phyloP scores from a whole-genome alignment of 2,888 invertebrate species.

The Callyntrura guangdongensis region DNA sequence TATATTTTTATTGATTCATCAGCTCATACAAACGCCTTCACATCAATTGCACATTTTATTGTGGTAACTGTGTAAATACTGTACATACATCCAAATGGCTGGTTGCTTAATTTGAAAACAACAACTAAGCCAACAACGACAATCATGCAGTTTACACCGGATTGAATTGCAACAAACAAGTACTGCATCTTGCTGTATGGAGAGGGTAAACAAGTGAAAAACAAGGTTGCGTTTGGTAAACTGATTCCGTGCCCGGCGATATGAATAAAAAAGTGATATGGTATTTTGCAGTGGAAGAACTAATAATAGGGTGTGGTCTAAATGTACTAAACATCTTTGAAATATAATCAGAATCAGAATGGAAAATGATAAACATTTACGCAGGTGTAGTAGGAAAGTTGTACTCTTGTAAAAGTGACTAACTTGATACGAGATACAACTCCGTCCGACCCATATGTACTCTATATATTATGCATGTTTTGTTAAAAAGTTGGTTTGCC shows the following conservation, averaged over 20 bases:
- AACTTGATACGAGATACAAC: conserved; percentile 14
- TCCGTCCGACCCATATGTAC: not conserved
- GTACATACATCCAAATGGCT: not conserved
- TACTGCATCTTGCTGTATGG: not conserved
- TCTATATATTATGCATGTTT: not conserved
- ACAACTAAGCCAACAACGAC: conserved; percentile 11
- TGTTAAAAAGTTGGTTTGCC: conserved; percentile 1
- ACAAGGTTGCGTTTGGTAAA: conserved; percentile 14
- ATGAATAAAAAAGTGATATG: not conserved
- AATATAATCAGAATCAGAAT: not conserved
- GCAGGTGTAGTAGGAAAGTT: not conserved
- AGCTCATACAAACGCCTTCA: not conserved
- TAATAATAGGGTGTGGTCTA: conserved; percentile 58
- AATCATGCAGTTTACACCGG: conserved; percentile 53
- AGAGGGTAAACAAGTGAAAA: conserved; percentile 3
- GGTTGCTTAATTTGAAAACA: not conserved
- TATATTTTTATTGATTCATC: not conserved
- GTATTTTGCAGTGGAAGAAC: conserved; percentile 5
- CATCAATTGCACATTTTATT: not conserved
- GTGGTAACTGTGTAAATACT: not conserved
- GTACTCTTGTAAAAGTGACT: not conserved
- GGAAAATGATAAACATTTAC: not conserved
- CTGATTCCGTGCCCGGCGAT: no score
- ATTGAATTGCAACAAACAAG: conserved; percentile 37
- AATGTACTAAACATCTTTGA: conserved; percentile 35